Conservation (phyloP, 2,113 vertebrate genomes). For the rabbit (Oryctolagus cuniculus) region DNA sequence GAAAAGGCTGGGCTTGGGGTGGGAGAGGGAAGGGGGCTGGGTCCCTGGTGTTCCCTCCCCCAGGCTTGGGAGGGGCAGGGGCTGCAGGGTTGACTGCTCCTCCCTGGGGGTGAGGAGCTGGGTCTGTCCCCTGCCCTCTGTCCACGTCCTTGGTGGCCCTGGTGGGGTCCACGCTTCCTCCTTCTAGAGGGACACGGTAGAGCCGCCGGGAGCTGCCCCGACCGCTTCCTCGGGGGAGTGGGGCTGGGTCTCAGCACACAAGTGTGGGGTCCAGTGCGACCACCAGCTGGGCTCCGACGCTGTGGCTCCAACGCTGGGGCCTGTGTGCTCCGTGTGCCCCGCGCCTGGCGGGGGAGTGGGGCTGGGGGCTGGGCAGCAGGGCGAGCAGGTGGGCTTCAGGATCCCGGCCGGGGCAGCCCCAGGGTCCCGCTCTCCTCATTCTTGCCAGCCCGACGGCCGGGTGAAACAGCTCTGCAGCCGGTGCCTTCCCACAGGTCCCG, state of each 20-base stretch:
- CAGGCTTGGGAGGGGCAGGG: background rate
- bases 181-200: too few species aligned
- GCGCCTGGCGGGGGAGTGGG: background rate
- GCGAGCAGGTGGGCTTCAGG: too few species aligned
- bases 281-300: too few species aligned
- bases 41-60: background rate
- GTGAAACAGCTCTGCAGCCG: background rate
- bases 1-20: constrained; percentile 69
- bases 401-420: fast-evolving
- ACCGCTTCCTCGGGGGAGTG: too few species aligned
- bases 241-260: background rate
- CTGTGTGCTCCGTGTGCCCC: background rate
- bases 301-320: fast-evolving
- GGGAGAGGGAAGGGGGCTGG: background rate
- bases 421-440: background rate
- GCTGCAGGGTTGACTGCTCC: too few species aligned
- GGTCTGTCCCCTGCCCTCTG: too few species aligned
- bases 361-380: background rate
- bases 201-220: too few species aligned
- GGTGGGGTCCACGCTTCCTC: too few species aligned
- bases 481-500: background rate
- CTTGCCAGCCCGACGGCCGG: background rate
- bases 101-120: too few species aligned
- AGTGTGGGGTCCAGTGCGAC: too few species aligned
- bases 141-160: too few species aligned